These are phyloP conservation scores for Microplitis mediator DNA, from an alignment of 1,140 invertebrate species.

Conservation along the genomic window DNA sequence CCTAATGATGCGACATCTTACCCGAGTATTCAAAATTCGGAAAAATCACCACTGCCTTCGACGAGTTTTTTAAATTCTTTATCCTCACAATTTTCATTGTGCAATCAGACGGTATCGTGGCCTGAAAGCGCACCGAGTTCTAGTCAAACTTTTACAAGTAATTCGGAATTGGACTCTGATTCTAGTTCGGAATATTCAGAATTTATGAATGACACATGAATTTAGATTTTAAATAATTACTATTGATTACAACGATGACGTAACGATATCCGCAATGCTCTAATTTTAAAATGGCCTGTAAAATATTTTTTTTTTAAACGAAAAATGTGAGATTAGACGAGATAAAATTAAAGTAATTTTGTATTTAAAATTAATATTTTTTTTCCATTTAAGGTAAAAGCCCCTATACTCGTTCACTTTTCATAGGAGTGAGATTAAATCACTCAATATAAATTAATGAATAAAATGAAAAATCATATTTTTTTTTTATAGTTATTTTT, in stretches of 20 bases:
- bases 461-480: no score
- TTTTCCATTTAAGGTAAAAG: no score
- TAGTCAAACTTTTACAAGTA: conserved; percentile 59
- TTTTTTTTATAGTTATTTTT: no score
- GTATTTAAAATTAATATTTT: no score
- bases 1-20: conserved; percentile 38
- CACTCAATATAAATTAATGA: no score
- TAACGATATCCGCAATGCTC: no score
- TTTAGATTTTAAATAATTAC: conserved; percentile 18
- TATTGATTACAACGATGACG: not conserved
- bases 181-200: conserved; percentile 61
- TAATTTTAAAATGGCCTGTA: not conserved
- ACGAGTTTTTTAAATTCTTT: conserved; percentile 59
- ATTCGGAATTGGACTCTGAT: conserved; percentile 57
- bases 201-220: conserved; percentile 54
- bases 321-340: not conserved
- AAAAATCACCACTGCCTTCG: conserved; percentile 57
- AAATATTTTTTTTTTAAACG: not conserved
- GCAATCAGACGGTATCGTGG: conserved; percentile 55
- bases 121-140: conserved; percentile 58
- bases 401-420: no score
- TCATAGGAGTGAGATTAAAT: no score
- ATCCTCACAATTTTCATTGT: conserved; percentile 56
- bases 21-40: conserved; percentile 47
- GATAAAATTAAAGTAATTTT: no score